Base-by-base conservation (phyloP, 1,140 invertebrate species). In the Carposina sasakii region DNA sequence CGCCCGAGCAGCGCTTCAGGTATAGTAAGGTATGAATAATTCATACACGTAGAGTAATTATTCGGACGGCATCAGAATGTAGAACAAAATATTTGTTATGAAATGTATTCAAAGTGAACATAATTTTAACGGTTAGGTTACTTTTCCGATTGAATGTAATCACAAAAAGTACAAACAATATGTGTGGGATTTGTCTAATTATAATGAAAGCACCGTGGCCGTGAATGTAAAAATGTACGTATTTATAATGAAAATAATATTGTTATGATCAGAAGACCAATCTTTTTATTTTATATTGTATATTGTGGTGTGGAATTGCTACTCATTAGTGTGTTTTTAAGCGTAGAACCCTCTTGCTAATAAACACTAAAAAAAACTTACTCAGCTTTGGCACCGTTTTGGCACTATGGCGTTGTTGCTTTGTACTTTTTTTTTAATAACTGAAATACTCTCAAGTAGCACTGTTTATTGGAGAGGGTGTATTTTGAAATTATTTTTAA, bases 131-230 rank as follows among this genome's bases (percentile, higher is more conserved):
- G 46, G 54, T 67, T 71, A 73, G 60, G 60, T 73, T 67, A 67
- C 59, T 61, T 66, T 67, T 66, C 51, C 47, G 58, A 63, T 47
- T 56, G 59, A 59, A 60, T 57, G 61, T 70, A 65, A 66, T 63
- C 60, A 63, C 60, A 63, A 70, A 62, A 75, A 77, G 74, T 77
- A 77, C 74, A 77, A 77, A 77, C 60, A 63, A 67, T 60, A 59
- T 58, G 68, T 64, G 48, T 67, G 73, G 54, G 54, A 58, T 64
- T 66, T 59, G 37, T 57, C 36, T 62, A 58, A 49, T 54, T 49
- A 52, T 56, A 56, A 50, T 57, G 23, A 48, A 54, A 54, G 36
- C 63, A 63, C 52, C 36, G 61, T 41, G 60, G 57, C 48, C 52
- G 59, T 51, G 49, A 63, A 48, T 67, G 60, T 69, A 62, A 61